These are phyloP conservation scores for Boleophthalmus pectinirostris DNA, from an alignment of 2,113 vertebrate species.

Conservation along the genomic window DNA sequence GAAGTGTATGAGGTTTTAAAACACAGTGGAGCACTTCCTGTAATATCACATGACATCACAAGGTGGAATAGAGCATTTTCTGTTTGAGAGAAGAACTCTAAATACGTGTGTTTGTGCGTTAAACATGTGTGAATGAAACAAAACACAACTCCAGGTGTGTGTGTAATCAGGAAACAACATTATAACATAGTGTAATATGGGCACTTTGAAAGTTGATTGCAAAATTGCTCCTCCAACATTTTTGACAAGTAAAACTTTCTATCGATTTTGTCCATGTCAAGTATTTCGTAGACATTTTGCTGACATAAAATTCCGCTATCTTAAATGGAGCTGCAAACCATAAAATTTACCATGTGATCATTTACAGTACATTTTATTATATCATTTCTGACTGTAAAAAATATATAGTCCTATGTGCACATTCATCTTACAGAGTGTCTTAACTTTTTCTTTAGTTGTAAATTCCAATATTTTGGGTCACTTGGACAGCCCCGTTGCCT, in stretches of 20 bases:
- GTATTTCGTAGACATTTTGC: background rate
- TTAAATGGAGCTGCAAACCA: background rate
- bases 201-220: background rate
- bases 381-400: background rate
- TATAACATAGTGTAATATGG: no score
- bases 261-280: background rate
- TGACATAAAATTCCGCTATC: background rate
- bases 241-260: background rate
- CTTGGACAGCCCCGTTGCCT: background rate
- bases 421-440: background rate
- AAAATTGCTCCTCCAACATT: background rate
- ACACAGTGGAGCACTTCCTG: no score
- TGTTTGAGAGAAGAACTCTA: no score
- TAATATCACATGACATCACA: no score
- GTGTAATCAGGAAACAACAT: no score
- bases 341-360: background rate
- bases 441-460: background rate
- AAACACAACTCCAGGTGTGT: no score
- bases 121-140: no score
- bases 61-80: no score
- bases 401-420: background rate
- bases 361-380: background rate
- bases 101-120: no score
- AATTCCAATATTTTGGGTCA: conserved; percentile 19
- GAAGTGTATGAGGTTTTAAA: no score